Evolutionary conservation across 2,888 invertebrate species (phyloP).

Genomic region (Himalopsyche anomala): DNA sequence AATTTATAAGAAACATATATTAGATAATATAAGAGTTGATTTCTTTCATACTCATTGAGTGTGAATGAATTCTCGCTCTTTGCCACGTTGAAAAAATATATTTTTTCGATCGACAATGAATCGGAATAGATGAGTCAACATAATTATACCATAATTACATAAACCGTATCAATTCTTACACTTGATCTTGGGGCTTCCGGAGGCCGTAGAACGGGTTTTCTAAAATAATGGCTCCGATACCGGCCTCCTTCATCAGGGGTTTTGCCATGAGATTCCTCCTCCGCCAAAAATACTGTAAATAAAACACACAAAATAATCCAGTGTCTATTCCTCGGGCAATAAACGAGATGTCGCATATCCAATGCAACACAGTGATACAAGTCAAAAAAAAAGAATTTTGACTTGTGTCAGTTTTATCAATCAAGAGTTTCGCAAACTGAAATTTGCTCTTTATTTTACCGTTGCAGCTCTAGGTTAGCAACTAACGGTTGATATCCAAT

Average conservation of each 20-base stretch:
- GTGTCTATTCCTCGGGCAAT: constrained; percentile 7
- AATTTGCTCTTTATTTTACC: too few species aligned
- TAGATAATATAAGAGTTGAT: too few species aligned
- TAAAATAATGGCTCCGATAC: constrained; percentile 94
- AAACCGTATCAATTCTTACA: constrained; percentile 76
- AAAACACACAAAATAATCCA: constrained; percentile 58
- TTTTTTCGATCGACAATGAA: background rate
- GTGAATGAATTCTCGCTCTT: too few species aligned
- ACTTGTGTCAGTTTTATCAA: too few species aligned
- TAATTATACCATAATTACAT: constrained; percentile 9
- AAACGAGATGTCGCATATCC: too few species aligned
- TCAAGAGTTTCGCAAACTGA: too few species aligned
- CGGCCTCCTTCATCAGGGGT: constrained; percentile 91
- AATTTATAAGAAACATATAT: too few species aligned
- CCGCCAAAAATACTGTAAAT: constrained; percentile 90
- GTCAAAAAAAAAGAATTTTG: too few species aligned
- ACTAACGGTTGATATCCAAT: too few species aligned
- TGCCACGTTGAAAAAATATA: background rate
- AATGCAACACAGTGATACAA: too few species aligned
- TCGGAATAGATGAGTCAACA: constrained; percentile 26
- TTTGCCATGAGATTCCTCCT: constrained; percentile 92
- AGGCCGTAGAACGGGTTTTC: constrained; percentile 98
- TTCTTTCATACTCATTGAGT: too few species aligned
- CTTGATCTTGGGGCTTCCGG: constrained; percentile 91
- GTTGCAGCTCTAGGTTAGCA: too few species aligned